These are phyloP conservation scores for Eupeodes luniger DNA, from an alignment of 2,888 invertebrate genomes.

Conservation along the genomic window DNA sequence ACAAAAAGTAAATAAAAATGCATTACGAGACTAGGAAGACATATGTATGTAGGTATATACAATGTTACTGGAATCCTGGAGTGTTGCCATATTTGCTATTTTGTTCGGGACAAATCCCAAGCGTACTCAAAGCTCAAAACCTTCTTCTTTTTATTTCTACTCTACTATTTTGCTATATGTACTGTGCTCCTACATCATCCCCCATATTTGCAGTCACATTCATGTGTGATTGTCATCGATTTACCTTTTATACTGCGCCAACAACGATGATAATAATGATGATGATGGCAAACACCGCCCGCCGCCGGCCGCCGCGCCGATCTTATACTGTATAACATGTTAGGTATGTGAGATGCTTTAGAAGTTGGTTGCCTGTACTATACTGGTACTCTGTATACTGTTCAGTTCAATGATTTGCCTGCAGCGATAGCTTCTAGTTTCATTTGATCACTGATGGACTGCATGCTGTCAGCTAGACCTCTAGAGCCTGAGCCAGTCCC, in stretches of 20 bases:
- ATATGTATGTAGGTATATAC: background rate
- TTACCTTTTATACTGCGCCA: conserved; percentile 52
- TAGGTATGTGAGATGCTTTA: background rate
- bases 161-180: background rate
- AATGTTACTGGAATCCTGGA: conserved; percentile 30
- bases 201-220: conserved; percentile 34
- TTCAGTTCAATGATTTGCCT: conserved; percentile 72
- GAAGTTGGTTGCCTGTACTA: background rate
- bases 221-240: conserved; percentile 59
- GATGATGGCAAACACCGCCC: conserved; percentile 40
- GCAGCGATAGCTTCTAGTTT: conserved; percentile 66
- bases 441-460: conserved; percentile 53
- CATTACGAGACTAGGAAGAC: background rate
- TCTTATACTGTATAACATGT: too few relatives aligned
- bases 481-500: too few relatives aligned
- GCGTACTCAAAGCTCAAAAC: background rate
- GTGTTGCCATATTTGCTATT: conserved; percentile 46
- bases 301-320: too few relatives aligned
- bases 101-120: conserved; percentile 39
- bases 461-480: conserved; percentile 34
- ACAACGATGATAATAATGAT: conserved; percentile 30
- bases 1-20: conserved; percentile 2
- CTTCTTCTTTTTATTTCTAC: background rate
- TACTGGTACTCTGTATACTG: background rate
- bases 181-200: conserved; percentile 19